phyloP scores from a whole-genome alignment of 2,113 vertebrate species.

The Lucifuga dentata region DNA sequence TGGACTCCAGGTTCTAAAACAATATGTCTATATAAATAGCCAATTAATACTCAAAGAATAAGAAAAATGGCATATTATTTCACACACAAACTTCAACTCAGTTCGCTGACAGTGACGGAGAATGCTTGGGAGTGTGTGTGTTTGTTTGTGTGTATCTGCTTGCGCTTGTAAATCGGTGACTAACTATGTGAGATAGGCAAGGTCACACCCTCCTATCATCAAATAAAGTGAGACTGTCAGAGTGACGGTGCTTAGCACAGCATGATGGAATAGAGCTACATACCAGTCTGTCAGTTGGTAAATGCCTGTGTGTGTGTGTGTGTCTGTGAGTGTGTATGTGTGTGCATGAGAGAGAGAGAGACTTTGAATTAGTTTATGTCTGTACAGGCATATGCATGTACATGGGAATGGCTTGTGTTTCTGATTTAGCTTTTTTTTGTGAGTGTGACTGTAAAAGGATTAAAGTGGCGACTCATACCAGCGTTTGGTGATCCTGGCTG shows the following conservation, averaged over 20 bases:
- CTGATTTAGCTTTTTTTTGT: conserved; percentile 12
- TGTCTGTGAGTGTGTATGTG: conserved; percentile 21
- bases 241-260: conserved; percentile 67
- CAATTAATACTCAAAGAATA: no score
- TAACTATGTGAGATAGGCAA: conserved; percentile 62
- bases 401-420: neutral
- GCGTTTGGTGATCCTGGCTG: conserved; percentile 58
- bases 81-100: no score
- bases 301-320: conserved; percentile 12
- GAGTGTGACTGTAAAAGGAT: conserved; percentile 41
- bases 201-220: conserved; percentile 68
- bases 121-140: neutral
- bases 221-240: conserved; percentile 66
- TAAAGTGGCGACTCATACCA: conserved; percentile 41
- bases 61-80: no score
- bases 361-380: conserved; percentile 41
- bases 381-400: neutral
- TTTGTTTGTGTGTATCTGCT: conserved; percentile 14
- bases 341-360: no score
- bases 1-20: no score
- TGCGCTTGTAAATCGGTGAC: conserved; percentile 52
- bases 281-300: conserved; percentile 42
- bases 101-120: neutral
- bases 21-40: no score
- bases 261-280: conserved; percentile 55